phyloP scores from a whole-genome alignment of 2,797 vertebrate species.

The Chaetophractus vellerosus region DNA sequence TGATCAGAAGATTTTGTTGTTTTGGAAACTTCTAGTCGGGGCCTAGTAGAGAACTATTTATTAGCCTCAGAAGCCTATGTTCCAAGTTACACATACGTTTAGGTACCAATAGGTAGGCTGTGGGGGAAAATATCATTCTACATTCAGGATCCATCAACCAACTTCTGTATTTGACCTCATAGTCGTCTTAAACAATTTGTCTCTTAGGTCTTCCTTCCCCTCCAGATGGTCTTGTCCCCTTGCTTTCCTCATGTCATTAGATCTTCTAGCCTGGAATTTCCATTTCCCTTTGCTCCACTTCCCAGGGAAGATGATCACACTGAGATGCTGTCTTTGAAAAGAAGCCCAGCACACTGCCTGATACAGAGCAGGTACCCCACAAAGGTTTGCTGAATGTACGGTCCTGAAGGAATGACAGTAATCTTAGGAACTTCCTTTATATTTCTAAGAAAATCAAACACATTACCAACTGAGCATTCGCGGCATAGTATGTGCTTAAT shows the following conservation, averaged over 20 bases:
- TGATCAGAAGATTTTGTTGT: neutral
- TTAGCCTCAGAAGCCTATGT: neutral
- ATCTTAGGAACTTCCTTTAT: neutral
- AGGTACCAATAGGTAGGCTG: neutral
- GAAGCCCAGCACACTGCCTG: neutral
- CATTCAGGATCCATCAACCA: neutral
- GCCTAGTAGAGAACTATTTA: neutral
- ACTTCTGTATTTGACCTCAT: neutral
- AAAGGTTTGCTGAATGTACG: neutral
- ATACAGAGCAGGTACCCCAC: too few relatives aligned
- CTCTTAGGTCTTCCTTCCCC: neutral
- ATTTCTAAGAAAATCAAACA: neutral
- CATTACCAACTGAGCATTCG: too few relatives aligned
- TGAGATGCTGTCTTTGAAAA: conserved; percentile 44
- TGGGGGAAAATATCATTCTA: neutral
- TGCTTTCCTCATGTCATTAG: neutral
- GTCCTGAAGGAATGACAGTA: neutral
- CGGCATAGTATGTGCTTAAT: neutral
- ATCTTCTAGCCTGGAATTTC: neutral
- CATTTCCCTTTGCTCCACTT: neutral
- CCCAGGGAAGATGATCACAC: neutral
- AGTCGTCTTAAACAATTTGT: neutral
- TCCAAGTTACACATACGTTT: neutral
- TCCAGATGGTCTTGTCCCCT: neutral
- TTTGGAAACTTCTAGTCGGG: neutral